Percentiles rank a stretch among this genome's conserved stretches.
These are phyloP conservation scores for Linepithema humile DNA, from an alignment of 1,140 invertebrate species.

Conservation along the genomic window DNA sequence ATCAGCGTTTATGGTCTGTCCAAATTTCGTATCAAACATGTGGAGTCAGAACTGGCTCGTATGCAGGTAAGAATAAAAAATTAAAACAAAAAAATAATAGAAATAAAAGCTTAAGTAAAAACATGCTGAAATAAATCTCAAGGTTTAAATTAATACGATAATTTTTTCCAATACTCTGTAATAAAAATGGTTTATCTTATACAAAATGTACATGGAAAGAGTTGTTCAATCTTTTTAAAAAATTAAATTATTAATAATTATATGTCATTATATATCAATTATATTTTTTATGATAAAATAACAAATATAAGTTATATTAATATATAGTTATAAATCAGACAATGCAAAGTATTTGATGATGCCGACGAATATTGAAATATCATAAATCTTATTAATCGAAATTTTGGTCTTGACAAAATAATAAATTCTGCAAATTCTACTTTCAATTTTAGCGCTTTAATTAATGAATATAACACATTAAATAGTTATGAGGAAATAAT, in stretches of 20 bases:
- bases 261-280: not conserved
- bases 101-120: not conserved
- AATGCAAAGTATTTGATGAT: not conserved
- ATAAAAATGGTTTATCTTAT: not conserved
- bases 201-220: too few species aligned
- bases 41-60: conserved; percentile 87
- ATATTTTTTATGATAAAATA: not conserved
- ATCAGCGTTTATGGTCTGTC: conserved; percentile 90
- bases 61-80: conserved; percentile 86
- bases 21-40: conserved; percentile 90
- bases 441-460: not conserved
- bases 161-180: not conserved
- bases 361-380: not conserved
- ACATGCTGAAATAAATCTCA: not conserved
- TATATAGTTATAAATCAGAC: not conserved
- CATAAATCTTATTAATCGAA: not conserved
- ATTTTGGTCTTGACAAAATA: not conserved
- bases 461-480: not conserved
- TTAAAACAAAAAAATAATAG: not conserved
- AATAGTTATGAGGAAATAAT: not conserved
- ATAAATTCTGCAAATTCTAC: not conserved
- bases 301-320: not conserved
- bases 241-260: not conserved
- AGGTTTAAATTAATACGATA: not conserved
- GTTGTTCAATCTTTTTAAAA: too few species aligned